Evolutionary conservation across 2,113 vertebrate genomes (phyloP).

Genomic region (Pterocles gutturalis): DNA sequence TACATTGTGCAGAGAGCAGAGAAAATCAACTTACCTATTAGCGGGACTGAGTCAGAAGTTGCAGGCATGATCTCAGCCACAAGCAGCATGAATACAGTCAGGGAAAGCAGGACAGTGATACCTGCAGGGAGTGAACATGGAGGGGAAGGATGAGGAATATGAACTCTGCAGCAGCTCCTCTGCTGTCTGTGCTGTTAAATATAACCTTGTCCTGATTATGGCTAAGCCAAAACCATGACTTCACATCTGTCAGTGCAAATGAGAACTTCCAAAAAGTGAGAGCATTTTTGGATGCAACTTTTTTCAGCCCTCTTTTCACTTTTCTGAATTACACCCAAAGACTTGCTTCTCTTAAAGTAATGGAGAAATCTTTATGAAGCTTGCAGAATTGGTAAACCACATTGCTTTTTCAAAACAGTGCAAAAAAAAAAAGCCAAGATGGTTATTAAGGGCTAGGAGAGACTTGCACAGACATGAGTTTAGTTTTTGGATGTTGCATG

Average conservation of each 20-base stretch:
- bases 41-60: slow-evolving; percentile 91
- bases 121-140: slow-evolving; percentile 71
- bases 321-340: background rate
- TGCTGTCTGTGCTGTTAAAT: background rate
- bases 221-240: background rate
- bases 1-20: background rate
- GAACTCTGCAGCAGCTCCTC: background rate
- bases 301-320: background rate
- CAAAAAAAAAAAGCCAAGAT: background rate
- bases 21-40: slow-evolving; percentile 83
- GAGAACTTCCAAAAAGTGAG: background rate
- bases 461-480: background rate
- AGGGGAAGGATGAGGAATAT: background rate
- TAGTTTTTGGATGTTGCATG: background rate
- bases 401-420: background rate
- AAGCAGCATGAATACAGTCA: slow-evolving; percentile 92
- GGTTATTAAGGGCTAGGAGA: background rate
- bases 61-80: slow-evolving; percentile 94
- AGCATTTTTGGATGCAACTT: background rate
- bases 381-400: background rate
- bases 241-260: background rate
- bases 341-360: background rate
- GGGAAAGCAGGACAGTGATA: slow-evolving; percentile 91
- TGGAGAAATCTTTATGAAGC: background rate
- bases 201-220: background rate